These are phyloP conservation scores for Eptatretus atami DNA, from an alignment of 2,797 vertebrate genomes.

Conservation along the genomic window DNA sequence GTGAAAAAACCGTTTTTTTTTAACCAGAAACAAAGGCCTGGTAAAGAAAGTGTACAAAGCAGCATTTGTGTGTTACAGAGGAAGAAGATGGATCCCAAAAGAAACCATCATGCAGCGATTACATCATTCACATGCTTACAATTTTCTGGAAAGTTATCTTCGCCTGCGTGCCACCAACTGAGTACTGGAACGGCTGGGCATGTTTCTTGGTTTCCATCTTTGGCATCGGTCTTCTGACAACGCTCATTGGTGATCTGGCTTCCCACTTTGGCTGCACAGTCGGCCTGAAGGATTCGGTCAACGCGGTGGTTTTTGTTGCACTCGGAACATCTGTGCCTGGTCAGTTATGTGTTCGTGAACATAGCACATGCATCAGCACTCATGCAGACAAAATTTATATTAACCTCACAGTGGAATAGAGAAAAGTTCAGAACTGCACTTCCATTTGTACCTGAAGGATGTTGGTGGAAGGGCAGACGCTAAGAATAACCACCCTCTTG, in stretches of 20 bases:
- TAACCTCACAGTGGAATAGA: too few species aligned
- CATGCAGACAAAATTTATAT: too few species aligned
- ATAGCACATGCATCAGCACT: too few species aligned
- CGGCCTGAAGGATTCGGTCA: constrained; percentile 86
- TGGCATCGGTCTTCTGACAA: constrained; percentile 69
- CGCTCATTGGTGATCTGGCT: constrained; percentile 66
- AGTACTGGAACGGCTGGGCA: constrained; percentile 82
- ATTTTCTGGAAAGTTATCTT: constrained; percentile 99
- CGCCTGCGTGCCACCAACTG: constrained; percentile 71
- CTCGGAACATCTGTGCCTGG: constrained; percentile 85
- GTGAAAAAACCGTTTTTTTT: too few species aligned
- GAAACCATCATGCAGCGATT: constrained; percentile 83
- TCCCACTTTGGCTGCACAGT: constrained; percentile 94
- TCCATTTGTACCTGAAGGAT: too few species aligned
- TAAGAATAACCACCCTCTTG: too few species aligned
- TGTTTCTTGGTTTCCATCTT: constrained; percentile 54
- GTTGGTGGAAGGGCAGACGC: too few species aligned
- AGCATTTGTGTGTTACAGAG: constrained; percentile 13
- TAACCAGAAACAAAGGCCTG: too few species aligned
- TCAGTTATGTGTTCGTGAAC: constrained; percentile 11
- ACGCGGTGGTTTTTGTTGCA: constrained; percentile 66
- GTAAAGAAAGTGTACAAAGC: too few species aligned
- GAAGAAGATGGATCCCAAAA: constrained; percentile 67
- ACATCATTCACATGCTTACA: constrained; percentile 95
- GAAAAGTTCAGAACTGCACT: too few species aligned